phyloP scores from a whole-genome alignment of 2,113 vertebrate genomes.

The Triplophysa tibetana region DNA sequence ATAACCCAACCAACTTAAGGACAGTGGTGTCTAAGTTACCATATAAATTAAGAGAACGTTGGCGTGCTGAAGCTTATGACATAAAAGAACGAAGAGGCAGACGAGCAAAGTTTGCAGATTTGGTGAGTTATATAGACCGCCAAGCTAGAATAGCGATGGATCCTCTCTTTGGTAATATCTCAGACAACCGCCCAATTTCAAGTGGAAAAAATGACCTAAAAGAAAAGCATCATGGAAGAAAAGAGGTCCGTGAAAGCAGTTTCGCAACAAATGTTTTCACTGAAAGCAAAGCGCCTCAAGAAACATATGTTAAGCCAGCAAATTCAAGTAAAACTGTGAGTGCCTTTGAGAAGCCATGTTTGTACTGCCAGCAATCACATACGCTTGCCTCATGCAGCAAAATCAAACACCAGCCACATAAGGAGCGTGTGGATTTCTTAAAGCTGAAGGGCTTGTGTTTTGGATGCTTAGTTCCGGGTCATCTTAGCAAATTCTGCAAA shows the following conservation, averaged over 20 bases:
- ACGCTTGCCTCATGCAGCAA: slow-evolving; percentile 17
- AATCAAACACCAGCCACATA: slow-evolving; percentile 10
- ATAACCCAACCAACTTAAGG: slow-evolving; percentile 40
- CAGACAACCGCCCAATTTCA: not conserved
- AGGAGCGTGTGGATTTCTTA: slow-evolving; percentile 21
- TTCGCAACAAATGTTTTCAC: not conserved
- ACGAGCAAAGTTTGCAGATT: slow-evolving; percentile 12
- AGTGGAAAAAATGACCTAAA: not conserved
- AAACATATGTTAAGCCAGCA: too few relatives aligned
- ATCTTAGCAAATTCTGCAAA: slow-evolving; percentile 27
- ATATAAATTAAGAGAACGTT: slow-evolving; percentile 31
- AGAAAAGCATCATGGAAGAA: not conserved
- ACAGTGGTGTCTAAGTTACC: slow-evolving; percentile 6
- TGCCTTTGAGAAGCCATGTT: slow-evolving; percentile 3
- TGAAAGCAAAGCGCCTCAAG: not conserved
- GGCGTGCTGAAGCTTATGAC: slow-evolving; percentile 9
- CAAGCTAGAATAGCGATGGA: slow-evolving; percentile 8
- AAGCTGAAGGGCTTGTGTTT: slow-evolving; percentile 44
- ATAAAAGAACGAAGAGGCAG: slow-evolving; percentile 4
- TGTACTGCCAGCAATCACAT: slow-evolving; percentile 27
- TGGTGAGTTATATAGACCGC: not conserved
- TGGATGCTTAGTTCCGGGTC: slow-evolving; percentile 28
- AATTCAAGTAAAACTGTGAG: not conserved
- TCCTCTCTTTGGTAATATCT: not conserved
- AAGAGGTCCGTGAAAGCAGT: not conserved